These are phyloP conservation scores for Malacoctenus gilli DNA, from an alignment of 2,797 vertebrate genomes.

Conservation along the genomic window DNA sequence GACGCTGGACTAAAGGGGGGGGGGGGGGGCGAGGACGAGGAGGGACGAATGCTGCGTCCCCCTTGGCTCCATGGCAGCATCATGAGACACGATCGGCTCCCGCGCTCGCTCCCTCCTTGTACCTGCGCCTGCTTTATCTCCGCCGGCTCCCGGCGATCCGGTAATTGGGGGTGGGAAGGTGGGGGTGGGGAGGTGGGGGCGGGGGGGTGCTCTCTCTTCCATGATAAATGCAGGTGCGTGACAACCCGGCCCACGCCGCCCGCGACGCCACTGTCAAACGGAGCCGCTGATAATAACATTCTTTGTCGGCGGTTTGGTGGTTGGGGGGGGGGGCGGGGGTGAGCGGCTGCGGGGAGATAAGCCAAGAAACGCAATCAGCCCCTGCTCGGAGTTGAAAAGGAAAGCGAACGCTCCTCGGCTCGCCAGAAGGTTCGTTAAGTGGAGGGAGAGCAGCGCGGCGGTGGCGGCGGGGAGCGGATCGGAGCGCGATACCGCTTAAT, in stretches of 20 bases:
- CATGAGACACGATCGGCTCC: too few relatives aligned
- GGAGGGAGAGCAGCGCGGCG: conserved; percentile 1
- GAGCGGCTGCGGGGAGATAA: conserved; percentile 12
- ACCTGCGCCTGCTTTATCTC: too few relatives aligned
- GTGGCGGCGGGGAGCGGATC: background rate
- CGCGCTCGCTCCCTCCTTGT: too few relatives aligned
- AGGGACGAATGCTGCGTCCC: too few relatives aligned
- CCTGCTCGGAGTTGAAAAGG: conserved; percentile 3
- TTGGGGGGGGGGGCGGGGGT: background rate
- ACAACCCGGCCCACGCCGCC: background rate
- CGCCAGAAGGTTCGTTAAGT: conserved; percentile 7
- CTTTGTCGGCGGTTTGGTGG: conserved; percentile 15
- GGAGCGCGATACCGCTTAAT: background rate
- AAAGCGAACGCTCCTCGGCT: background rate
- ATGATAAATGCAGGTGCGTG: conserved; percentile 4
- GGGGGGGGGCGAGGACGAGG: too few relatives aligned
- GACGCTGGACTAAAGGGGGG: too few relatives aligned
- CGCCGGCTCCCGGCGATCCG: too few relatives aligned
- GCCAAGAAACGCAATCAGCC: conserved; percentile 13
- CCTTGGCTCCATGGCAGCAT: too few relatives aligned
- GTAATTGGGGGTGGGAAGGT: too few relatives aligned
- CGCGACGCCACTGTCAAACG: conserved; percentile 22
- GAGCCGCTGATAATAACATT: conserved; percentile 9
- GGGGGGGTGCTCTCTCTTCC: background rate
- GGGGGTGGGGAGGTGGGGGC: too few relatives aligned